Evolutionary conservation across 2,888 invertebrate species (phyloP).

Genomic region (Hirtodrosophila trivittata): DNA sequence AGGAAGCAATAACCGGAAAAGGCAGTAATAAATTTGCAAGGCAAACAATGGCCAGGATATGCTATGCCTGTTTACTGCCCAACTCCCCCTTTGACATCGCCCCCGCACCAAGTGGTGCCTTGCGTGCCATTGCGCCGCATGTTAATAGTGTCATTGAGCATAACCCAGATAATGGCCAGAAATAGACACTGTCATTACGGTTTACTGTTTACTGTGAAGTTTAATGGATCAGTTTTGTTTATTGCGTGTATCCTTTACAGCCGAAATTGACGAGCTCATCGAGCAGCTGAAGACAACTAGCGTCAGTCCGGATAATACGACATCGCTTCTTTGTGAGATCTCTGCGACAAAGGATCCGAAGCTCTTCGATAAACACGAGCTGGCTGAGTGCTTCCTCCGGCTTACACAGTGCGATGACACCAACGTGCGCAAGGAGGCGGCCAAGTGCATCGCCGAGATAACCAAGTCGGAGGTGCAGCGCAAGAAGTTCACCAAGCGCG

Average conservation of each 20-base stretch:
- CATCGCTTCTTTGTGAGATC: slow-evolving; percentile 79
- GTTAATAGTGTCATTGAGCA: slow-evolving; percentile 28
- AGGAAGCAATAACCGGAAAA: slow-evolving; percentile 35
- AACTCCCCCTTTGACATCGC: not conserved
- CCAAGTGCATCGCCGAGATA: slow-evolving; percentile 91
- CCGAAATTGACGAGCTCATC: slow-evolving; percentile 83
- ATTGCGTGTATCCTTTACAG: slow-evolving; percentile 49
- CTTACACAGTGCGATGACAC: slow-evolving; percentile 81
- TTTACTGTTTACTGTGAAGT: slow-evolving; percentile 8
- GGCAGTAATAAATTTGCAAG: slow-evolving; percentile 44
- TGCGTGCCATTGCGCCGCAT: slow-evolving; percentile 33
- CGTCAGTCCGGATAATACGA: slow-evolving; percentile 69
- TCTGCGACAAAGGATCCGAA: slow-evolving; percentile 83
- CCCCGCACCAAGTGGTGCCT: slow-evolving; percentile 13
- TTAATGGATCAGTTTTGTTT: slow-evolving; percentile 12
- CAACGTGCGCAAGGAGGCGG: slow-evolving; percentile 86
- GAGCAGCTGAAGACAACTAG: slow-evolving; percentile 81
- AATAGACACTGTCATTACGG: slow-evolving; percentile 23
- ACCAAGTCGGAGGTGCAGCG: slow-evolving; percentile 91
- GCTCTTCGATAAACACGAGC: slow-evolving; percentile 82
- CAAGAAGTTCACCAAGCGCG: slow-evolving; percentile 87
- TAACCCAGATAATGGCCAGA: slow-evolving; percentile 33
- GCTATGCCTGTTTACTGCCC: not conserved
- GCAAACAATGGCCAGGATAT: slow-evolving; percentile 37
- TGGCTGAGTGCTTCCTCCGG: slow-evolving; percentile 81